Percentiles rank a stretch among this genome's conserved stretches.
These are phyloP conservation scores for Acleris cristana DNA, from an alignment of 2,888 invertebrate species.

Conservation along the genomic window DNA sequence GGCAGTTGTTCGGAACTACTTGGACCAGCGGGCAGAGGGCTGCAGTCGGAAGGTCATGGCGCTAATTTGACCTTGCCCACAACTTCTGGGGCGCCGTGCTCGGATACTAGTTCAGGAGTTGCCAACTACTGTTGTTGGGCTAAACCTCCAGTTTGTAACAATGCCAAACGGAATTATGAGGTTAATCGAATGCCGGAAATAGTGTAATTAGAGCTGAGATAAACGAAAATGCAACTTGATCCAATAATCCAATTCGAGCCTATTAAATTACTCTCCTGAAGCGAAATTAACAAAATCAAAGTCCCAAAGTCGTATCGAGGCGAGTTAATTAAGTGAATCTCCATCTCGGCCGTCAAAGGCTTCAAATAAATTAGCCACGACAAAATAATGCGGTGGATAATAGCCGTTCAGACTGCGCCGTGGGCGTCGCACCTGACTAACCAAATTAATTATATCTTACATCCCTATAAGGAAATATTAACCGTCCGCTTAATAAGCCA, in stretches of 20 bases:
- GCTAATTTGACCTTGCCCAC: constrained; percentile 80
- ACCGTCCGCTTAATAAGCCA: constrained; percentile 82
- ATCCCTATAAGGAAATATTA: constrained; percentile 81
- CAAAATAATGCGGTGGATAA: constrained; percentile 79
- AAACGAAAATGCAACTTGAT: constrained; percentile 39
- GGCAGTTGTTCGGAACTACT: constrained; percentile 83
- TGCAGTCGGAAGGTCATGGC: constrained; percentile 79
- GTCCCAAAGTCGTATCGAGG: constrained; percentile 49
- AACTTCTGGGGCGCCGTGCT: constrained; percentile 60
- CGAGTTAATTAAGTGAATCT: constrained; percentile 75
- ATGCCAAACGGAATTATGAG: background rate
- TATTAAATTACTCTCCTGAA: constrained; percentile 38
- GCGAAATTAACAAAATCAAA: constrained; percentile 51
- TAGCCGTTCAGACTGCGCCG: constrained; percentile 68
- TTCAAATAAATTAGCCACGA: constrained; percentile 79
- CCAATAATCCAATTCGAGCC: constrained; percentile 42
- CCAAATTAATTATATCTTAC: constrained; percentile 82
- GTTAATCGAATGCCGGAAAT: background rate
- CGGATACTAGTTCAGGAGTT: constrained; percentile 47
- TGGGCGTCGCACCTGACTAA: constrained; percentile 79
- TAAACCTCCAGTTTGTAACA: constrained; percentile 38
- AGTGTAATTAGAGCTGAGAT: background rate
- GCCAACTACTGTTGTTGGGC: constrained; percentile 54
- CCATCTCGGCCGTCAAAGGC: constrained; percentile 72
- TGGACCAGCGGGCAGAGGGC: constrained; percentile 74